Evolutionary conservation across 2,888 invertebrate genomes (phyloP), one percentile per base, ranked within the genome.

Genomic region (Sminthurinus aureus): DNA sequence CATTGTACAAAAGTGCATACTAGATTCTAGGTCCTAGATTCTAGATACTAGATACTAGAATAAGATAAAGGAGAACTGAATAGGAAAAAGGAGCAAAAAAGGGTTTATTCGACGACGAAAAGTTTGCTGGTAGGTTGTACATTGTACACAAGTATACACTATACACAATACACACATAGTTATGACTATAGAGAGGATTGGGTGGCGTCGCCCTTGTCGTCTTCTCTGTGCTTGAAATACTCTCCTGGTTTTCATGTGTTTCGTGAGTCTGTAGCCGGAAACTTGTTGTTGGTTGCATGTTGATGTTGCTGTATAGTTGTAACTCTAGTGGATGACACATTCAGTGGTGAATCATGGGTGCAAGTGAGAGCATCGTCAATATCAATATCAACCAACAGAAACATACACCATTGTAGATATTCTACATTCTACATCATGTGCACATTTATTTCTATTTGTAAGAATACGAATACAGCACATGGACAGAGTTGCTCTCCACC

Each of bases 321-420:
- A 38, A 38, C 38, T 38, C 38, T 11, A 24, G 73, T 24, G 15
- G 73, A 73, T 73, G 73, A 73, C 73, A 73, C 73, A 73, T 73
- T 73, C 26, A 15, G 73, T 26, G 73, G 73, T 73, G 73, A 73
- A 73, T 73, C 73, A 73, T 73, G 24, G 73, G 26, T 73, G 24
- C 24, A 18, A 73, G 73, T 24, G 26, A 73, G 24, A 73, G 15
- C 73, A 73, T 73, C 73, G 58, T 58, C 4, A 58, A 58, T 58
- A 58, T 52, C 52, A 52, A 52, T 52, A 58, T 58, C 58, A 58
- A 58, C 58, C 9, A 58, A 58, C 58, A 58, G 58, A 58, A 58
- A 58, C 18, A 58, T 11, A 58, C 58, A 18, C 58, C 18, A 58
- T 58, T 58, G 58, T 15, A 2, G 2, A 18, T 58, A 18, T 58